A percentile compares a stretch with the other conserved stretches of the same genome.
Evolutionary conservation across 2,888 invertebrate genomes (phyloP).

Genomic region (Eupithecia tripunctaria): DNA sequence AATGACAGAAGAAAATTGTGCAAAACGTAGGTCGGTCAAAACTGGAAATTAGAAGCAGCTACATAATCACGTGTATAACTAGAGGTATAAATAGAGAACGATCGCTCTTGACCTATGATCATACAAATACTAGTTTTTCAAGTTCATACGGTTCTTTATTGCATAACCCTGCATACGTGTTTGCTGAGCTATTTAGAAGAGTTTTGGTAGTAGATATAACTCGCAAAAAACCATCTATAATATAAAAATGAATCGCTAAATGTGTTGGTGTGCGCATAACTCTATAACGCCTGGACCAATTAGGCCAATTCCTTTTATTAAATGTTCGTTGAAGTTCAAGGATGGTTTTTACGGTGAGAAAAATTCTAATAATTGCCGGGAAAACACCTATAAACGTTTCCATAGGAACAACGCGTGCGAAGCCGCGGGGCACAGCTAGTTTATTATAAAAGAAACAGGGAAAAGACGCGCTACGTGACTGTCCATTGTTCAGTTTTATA

Average conservation of each 20-base stretch:
- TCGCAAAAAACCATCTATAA: background rate
- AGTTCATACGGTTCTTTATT: background rate
- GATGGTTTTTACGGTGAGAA: too few relatives aligned
- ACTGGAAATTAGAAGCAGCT: constrained; percentile 16
- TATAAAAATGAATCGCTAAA: too few relatives aligned
- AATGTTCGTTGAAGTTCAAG: too few relatives aligned
- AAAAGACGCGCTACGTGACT: background rate
- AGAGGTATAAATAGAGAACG: constrained; percentile 12
- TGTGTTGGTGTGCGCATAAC: too few relatives aligned
- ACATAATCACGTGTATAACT: background rate
- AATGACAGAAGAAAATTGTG: background rate
- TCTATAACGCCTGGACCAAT: too few relatives aligned
- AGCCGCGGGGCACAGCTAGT: too few relatives aligned
- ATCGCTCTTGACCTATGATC: constrained; percentile 44
- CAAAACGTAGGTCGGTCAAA: background rate
- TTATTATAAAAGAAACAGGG: background rate
- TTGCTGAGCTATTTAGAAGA: background rate
- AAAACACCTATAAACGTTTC: too few relatives aligned
- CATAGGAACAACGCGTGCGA: too few relatives aligned
- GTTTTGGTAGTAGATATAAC: background rate
- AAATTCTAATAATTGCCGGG: too few relatives aligned
- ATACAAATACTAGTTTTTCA: constrained; percentile 34
- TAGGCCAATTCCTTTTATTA: too few relatives aligned
- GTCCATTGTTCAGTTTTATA: background rate
- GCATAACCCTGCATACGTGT: constrained; percentile 1